Evolutionary conservation across 2,113 vertebrate genomes (phyloP).

Genomic region (Mastomys coucha): DNA sequence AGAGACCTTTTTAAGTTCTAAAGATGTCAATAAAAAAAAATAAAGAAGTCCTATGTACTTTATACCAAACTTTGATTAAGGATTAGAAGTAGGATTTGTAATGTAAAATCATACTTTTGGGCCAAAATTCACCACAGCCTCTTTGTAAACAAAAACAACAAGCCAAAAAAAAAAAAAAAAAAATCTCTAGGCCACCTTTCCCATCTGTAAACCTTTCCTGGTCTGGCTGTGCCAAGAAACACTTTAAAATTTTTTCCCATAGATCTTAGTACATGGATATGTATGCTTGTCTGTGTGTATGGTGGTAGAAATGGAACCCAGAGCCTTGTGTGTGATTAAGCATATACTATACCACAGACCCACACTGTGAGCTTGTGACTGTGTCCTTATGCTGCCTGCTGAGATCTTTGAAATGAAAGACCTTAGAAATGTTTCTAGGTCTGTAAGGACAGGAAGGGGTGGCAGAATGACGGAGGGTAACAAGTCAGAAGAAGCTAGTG

Average conservation of each 20-base stretch:
- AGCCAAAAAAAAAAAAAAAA: too few species aligned
- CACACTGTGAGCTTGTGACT: background rate
- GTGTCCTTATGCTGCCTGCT: background rate
- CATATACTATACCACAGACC: background rate
- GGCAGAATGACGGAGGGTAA: background rate
- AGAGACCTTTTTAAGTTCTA: background rate
- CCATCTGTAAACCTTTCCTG: background rate
- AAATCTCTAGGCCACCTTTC: background rate
- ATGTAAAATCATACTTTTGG: constrained; percentile 66
- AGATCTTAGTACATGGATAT: background rate
- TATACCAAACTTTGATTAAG: constrained; percentile 48
- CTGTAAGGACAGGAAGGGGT: background rate
- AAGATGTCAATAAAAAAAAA: background rate
- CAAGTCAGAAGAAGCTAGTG: background rate
- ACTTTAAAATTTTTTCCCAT: background rate
- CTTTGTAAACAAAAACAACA: background rate
- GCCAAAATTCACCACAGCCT: constrained; percentile 49
- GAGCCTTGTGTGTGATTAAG: background rate
- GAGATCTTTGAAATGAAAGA: constrained; percentile 28
- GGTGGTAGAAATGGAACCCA: background rate
- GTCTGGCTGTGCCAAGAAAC: background rate
- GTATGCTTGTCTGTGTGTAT: background rate
- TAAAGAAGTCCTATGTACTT: background rate
- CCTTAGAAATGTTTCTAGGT: background rate
- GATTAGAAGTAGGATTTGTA: constrained; percentile 43